phyloP scores from a whole-genome alignment of 1,140 invertebrate genomes.

The Tyrophagus putrescentiae region DNA sequence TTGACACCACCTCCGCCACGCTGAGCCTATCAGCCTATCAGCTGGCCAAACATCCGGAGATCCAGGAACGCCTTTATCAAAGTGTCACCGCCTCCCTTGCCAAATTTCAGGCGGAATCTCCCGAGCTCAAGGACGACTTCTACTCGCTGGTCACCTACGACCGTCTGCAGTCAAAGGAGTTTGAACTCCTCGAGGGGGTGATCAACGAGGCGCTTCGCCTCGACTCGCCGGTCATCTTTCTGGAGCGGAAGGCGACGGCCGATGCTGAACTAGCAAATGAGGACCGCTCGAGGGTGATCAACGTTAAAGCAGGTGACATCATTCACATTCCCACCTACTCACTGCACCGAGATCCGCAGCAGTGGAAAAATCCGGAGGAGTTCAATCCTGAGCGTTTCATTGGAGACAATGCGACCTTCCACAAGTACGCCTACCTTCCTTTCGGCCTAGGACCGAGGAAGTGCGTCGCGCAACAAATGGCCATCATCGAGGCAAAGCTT shows the following conservation, averaged over 20 bases:
- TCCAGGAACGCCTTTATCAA: constrained; percentile 36
- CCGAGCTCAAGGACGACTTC: no score
- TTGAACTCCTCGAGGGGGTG: background rate
- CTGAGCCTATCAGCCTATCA: constrained; percentile 41
- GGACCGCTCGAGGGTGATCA: background rate
- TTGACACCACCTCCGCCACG: constrained; percentile 44
- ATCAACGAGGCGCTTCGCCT: background rate
- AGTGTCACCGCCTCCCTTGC: no score
- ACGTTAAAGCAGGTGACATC: background rate
- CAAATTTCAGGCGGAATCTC: no score
- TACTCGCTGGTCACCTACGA: background rate
- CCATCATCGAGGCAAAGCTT: constrained; percentile 20
- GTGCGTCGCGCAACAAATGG: constrained; percentile 21
- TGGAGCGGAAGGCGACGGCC: background rate
- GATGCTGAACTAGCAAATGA: background rate
- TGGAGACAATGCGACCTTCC: background rate
- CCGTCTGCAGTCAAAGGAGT: background rate
- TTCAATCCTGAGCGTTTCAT: constrained; percentile 21
- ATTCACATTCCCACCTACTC: no score
- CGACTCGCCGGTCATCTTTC: background rate
- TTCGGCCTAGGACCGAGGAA: constrained; percentile 17
- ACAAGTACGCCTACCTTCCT: constrained; percentile 7
- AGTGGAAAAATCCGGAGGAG: no score
- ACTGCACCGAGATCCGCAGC: background rate
- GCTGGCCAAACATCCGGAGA: constrained; percentile 40